phyloP scores from a whole-genome alignment of 2,888 invertebrate species.

The Galerucella calmariensis region DNA sequence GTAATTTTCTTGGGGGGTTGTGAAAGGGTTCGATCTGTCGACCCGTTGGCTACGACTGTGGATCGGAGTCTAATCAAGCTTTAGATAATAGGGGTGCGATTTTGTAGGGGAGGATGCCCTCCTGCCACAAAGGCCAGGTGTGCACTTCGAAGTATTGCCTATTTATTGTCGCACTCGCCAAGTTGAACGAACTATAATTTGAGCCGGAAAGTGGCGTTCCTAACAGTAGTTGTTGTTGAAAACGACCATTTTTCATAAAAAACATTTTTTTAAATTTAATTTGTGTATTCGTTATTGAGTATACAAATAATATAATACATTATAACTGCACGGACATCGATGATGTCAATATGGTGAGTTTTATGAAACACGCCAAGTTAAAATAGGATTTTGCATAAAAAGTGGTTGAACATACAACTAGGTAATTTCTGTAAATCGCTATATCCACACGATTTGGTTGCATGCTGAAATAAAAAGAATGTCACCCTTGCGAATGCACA shows the following conservation, averaged over 20 bases:
- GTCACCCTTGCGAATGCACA: conserved; percentile 40
- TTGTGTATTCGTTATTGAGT: too few relatives aligned
- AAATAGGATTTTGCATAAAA: neutral
- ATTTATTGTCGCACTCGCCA: conserved; percentile 52
- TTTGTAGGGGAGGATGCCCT: conserved; percentile 52
- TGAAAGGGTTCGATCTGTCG: neutral
- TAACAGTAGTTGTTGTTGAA: conserved; percentile 14
- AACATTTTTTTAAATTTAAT: too few relatives aligned
- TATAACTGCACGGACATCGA: neutral
- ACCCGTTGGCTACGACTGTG: conserved; percentile 12
- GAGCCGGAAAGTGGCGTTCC: conserved; percentile 21
- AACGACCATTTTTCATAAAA: neutral
- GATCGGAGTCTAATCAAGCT: conserved; percentile 41
- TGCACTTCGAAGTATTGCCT: conserved; percentile 49
- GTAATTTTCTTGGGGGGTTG: neutral
- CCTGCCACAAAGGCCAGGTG: conserved; percentile 53
- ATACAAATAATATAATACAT: too few relatives aligned
- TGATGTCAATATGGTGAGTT: neutral
- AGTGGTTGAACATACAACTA: neutral
- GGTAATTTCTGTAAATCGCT: conserved; percentile 3
- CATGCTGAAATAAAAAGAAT: conserved; percentile 36
- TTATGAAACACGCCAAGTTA: neutral
- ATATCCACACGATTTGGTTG: conserved; percentile 9
- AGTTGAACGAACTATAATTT: conserved; percentile 50
- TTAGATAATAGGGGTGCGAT: conserved; percentile 53